Base-by-base conservation (phyloP, 2,113 vertebrate genomes). In the Thermophis baileyi region DNA sequence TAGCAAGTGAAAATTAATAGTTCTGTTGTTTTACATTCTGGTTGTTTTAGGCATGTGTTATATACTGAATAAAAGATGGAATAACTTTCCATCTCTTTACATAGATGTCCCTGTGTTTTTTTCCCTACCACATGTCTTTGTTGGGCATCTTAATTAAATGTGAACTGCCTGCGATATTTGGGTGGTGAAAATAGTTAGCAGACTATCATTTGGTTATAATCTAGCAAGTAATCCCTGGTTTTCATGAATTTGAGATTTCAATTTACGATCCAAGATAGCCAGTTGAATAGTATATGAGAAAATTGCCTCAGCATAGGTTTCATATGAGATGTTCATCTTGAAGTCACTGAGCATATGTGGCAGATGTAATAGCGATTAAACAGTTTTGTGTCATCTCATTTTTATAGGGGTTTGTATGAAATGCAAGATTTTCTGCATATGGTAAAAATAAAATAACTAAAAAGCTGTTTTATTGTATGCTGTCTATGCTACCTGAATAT, bases 1-100 rank as follows among this genome's bases (percentile, higher is more conserved):
- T 20, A 44, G n/a, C 25, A 87, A 54, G 81, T 90, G 24, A 87
- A 93, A 87, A 93, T 85, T 25, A 93, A 90, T 63, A 85, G 22
- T 47, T 40, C 53, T 44, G 20, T 44, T 57, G 3, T 92, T 91
- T 87, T 87, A 92, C 30, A 51, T 81, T 81, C 35, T 40, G n/a
- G 47, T 63, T 89, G 51, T 44, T 55, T n/a, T 12, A 89, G 40
- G 24, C 3, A 89, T 7, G 12, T 14, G 14, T 40, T 57, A 47
- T 24, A 90, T 14, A 35, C 55, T 51, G 63, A 60, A n/a, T 50
- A 51, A 27, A 53, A 46, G 6, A 22, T 92, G 74, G 30, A 47
- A 50, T 27, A 55, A 53, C 24, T 12, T 54, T 60, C 9, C 44
- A 14, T 47, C 14, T 35, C 10, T 87, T 20, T 87, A 22, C 44